phyloP scores from a whole-genome alignment of 1,140 invertebrate species.

The Metaphire vulgaris region DNA sequence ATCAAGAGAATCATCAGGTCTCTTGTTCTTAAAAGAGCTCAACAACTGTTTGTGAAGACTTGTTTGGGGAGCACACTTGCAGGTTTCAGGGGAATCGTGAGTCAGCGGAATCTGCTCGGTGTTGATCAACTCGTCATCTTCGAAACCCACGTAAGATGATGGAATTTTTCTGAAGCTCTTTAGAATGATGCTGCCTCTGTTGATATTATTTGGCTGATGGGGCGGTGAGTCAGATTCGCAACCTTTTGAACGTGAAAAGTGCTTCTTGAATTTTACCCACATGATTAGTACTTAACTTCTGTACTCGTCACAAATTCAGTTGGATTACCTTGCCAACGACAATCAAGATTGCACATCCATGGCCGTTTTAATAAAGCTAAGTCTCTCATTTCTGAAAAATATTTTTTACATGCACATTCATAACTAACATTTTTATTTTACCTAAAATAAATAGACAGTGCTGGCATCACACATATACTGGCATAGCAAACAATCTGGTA shows the following conservation, averaged over 20 bases:
- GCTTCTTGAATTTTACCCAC: neutral
- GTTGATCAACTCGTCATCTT: neutral
- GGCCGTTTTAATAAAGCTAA: too few species aligned
- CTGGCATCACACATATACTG: too few species aligned
- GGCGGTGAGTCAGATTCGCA: neutral
- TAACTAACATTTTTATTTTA: too few species aligned
- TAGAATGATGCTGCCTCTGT: neutral
- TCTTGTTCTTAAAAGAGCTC: neutral
- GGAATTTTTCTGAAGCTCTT: neutral
- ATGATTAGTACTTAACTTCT: too few species aligned
- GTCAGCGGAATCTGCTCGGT: neutral
- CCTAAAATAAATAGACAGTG: too few species aligned
- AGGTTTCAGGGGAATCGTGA: neutral
- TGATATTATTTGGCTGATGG: neutral
- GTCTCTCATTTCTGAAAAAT: too few species aligned
- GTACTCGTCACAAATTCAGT: too few species aligned
- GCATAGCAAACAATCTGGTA: too few species aligned
- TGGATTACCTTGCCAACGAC: too few species aligned
- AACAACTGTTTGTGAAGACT: neutral
- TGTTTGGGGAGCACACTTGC: neutral
- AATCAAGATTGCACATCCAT: too few species aligned
- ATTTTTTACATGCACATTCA: too few species aligned
- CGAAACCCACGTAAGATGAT: neutral
- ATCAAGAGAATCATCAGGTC: neutral
- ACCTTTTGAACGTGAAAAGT: neutral